Evolutionary conservation across 2,797 vertebrate species (phyloP).

Genomic region (Kryptolebias ocellatus): DNA sequence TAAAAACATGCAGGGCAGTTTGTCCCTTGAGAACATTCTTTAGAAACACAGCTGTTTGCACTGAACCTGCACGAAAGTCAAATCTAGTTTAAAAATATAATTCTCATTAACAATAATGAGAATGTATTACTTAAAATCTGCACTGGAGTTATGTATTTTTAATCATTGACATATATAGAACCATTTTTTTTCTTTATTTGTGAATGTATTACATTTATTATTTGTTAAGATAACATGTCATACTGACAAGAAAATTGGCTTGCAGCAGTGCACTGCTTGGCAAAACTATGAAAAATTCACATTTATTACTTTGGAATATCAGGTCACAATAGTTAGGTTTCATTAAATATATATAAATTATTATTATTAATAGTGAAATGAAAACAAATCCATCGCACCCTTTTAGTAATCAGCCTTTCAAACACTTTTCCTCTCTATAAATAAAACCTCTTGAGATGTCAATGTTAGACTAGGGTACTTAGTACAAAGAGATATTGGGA

Average conservation of each 20-base stretch:
- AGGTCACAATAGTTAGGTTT: constrained; percentile 44
- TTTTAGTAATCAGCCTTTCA: constrained; percentile 24
- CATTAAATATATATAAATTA: constrained; percentile 68
- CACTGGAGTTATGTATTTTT: too few relatives aligned
- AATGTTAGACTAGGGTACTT: constrained; percentile 57
- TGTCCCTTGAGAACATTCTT: not conserved
- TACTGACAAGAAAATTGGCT: not conserved
- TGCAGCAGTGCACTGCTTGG: not conserved
- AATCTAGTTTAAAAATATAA: not conserved
- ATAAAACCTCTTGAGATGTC: constrained; percentile 58
- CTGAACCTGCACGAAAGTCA: not conserved
- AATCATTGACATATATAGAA: too few relatives aligned
- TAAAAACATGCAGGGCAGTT: not conserved
- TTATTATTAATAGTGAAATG: constrained; percentile 57
- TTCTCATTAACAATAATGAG: too few relatives aligned
- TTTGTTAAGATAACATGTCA: constrained; percentile 22
- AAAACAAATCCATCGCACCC: constrained; percentile 37
- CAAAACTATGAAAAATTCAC: constrained; percentile 42
- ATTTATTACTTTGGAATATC: constrained; percentile 53
- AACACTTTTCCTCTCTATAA: constrained; percentile 26
- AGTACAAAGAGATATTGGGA: constrained; percentile 56
- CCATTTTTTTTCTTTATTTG: too few relatives aligned
- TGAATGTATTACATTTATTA: too few relatives aligned
- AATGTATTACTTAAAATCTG: too few relatives aligned
- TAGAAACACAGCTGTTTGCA: too few relatives aligned